A percentile compares a stretch with the other conserved stretches of the same genome.
These are phyloP conservation scores for Luperina nickerlii DNA, from an alignment of 2,888 invertebrate genomes.

Conservation along the genomic window DNA sequence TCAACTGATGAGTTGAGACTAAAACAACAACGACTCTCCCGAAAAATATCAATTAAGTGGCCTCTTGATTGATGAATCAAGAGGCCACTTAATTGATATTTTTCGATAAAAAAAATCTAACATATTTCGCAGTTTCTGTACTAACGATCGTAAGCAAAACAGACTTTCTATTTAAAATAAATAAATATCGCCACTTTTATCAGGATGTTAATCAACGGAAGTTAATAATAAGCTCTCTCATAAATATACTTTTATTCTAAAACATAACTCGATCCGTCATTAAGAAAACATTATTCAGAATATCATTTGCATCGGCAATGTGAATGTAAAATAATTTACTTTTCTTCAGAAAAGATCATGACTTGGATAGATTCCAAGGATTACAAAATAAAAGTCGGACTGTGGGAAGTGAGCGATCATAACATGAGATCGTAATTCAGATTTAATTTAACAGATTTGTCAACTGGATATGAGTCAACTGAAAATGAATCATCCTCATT, in stretches of 20 bases:
- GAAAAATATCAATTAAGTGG: no score
- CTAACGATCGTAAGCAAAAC: neutral
- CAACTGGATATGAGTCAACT: slow-evolving; percentile 48
- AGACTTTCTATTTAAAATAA: slow-evolving; percentile 50
- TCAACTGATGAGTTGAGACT: no score
- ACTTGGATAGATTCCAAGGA: slow-evolving; percentile 60
- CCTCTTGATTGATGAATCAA: no score
- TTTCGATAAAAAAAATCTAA: neutral
- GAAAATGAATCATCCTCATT: slow-evolving; percentile 44
- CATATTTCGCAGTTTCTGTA: neutral
- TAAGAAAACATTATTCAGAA: slow-evolving; percentile 62
- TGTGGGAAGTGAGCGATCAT: slow-evolving; percentile 40
- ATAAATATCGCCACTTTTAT: slow-evolving; percentile 44
- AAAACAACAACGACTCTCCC: neutral
- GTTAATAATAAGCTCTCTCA: slow-evolving; percentile 56
- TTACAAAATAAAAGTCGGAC: slow-evolving; percentile 46
- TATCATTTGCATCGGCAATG: slow-evolving; percentile 59
- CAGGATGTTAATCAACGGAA: slow-evolving; percentile 53
- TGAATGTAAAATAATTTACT: slow-evolving; percentile 61
- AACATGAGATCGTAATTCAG: slow-evolving; percentile 22
- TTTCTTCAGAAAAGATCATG: slow-evolving; percentile 39
- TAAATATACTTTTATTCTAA: slow-evolving; percentile 47
- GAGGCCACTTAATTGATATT: no score
- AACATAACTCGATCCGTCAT: slow-evolving; percentile 43
- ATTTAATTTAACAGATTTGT: slow-evolving; percentile 48